Evolutionary conservation across 2,797 vertebrate genomes (phyloP), one percentile per base, ranked within the genome.

Genomic region (Dendrocincla fuliginosa): DNA sequence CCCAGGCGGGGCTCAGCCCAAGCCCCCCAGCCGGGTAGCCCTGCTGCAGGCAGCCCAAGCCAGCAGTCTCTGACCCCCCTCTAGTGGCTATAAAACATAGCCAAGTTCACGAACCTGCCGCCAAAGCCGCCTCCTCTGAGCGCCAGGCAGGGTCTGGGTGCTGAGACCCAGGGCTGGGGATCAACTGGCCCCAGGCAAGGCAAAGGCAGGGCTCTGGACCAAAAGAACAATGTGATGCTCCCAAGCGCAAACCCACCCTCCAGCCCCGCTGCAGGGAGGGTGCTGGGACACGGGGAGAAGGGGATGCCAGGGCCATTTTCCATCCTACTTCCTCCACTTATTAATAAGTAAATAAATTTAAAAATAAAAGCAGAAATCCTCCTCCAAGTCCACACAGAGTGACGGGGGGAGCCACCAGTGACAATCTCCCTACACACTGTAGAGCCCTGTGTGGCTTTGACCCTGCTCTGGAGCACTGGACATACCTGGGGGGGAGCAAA

Each of bases 31-130:
- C 69, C 20, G 24, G 76, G 77, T 65, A 82, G 32, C 63, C 89
- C 15, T 10, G 89, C 78, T 49, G 60, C 42, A 65, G 46, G 78
- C 83, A 95, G 91, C 82, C 89, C 57, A 56, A 49, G 95, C 87
- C 91, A 75, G 77, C 94, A 94, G 96, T 97, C 96, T 94, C 91
- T 94, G 94, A 92, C 95, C 82, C 82, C 95, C 91, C 96, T 97
- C 96, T 96, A 97, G 95, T 60, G 91, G 94, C 92, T 96, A 94
- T 96, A 96, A 95, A 95, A 96, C 91, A 87, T 94, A 96, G 92
- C 87, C 90, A 93, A 86, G 95, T 96, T 95, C 95, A 97, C 83
- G 91, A 94, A 84, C 95, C 76, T 16, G 3, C 70, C 28, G 8
- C 87, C 85, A 50, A 56, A 60, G 19, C 28, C 11, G 13, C 49